These are phyloP conservation scores for Drosophila kurseongensis DNA, from an alignment of 1,140 invertebrate genomes.

Conservation along the genomic window DNA sequence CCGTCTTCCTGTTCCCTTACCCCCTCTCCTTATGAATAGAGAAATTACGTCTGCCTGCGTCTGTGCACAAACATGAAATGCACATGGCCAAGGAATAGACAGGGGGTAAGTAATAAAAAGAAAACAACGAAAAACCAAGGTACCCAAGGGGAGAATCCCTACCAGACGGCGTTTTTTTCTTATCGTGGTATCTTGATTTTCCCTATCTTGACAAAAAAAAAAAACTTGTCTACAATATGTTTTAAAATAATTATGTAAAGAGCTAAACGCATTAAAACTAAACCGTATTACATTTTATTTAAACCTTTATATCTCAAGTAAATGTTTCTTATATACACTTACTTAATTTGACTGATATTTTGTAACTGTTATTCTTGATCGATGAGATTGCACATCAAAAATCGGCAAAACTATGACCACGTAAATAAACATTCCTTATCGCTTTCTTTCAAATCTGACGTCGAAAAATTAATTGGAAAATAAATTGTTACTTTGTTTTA, in stretches of 20 bases:
- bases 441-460: too few species aligned
- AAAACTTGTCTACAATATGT: too few species aligned
- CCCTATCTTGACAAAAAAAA: background rate
- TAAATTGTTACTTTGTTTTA: too few species aligned
- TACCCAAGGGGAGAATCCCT: slow-evolving; percentile 6
- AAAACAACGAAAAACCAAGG: slow-evolving; percentile 12
- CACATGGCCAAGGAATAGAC: slow-evolving; percentile 4
- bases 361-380: too few species aligned
- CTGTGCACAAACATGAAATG: slow-evolving; percentile 13
- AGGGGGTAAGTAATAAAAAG: slow-evolving; percentile 13
- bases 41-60: slow-evolving; percentile 31
- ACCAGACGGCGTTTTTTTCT: background rate
- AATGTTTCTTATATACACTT: too few species aligned
- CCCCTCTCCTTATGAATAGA: slow-evolving; percentile 4
- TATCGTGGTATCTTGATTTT: slow-evolving; percentile 18
- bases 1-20: slow-evolving; percentile 11
- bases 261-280: background rate
- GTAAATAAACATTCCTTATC: too few species aligned
- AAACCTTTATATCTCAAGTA: too few species aligned
- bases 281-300: too few species aligned
- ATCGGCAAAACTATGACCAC: too few species aligned
- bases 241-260: background rate
- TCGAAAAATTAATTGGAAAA: too few species aligned
- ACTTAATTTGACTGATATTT: too few species aligned
- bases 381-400: too few species aligned